A percentile compares a stretch with the other conserved stretches of the same genome.
phyloP scores from a whole-genome alignment of 2,113 vertebrate genomes.

The Dasyprocta punctata region DNA sequence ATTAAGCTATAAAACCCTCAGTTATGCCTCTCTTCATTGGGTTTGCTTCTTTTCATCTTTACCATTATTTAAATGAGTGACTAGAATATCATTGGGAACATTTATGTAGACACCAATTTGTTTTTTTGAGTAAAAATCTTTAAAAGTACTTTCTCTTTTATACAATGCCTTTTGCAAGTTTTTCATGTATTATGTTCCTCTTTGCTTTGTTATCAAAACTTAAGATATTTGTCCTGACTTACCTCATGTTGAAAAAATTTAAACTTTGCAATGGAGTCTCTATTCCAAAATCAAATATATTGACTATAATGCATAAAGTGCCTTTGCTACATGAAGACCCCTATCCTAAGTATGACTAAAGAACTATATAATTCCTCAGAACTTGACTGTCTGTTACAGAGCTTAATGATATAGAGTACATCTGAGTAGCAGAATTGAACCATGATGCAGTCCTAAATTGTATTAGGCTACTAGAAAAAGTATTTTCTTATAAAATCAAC shows the following conservation, averaged over 20 bases:
- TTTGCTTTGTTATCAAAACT: constrained; percentile 36
- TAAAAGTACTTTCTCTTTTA: neutral
- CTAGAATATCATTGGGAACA: neutral
- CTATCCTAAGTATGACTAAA: neutral
- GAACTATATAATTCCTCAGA: neutral
- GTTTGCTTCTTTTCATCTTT: neutral
- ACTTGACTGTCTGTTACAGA: neutral
- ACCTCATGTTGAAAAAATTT: neutral
- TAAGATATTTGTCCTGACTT: neutral
- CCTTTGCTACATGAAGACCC: neutral
- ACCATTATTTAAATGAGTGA: neutral
- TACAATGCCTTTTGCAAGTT: neutral
- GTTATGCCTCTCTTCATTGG: neutral
- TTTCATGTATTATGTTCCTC: neutral
- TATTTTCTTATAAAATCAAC: neutral
- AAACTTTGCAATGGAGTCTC: neutral
- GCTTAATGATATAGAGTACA: neutral
- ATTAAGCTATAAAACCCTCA: neutral
- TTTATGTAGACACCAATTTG: neutral
- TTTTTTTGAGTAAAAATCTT: constrained; percentile 13
- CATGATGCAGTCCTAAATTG: neutral
- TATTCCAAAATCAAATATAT: neutral
- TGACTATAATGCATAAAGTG: neutral
- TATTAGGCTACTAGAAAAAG: neutral
- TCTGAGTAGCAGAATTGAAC: neutral